These are phyloP conservation scores for Podotricha telesiphe DNA, from an alignment of 2,888 invertebrate species.

Conservation along the genomic window DNA sequence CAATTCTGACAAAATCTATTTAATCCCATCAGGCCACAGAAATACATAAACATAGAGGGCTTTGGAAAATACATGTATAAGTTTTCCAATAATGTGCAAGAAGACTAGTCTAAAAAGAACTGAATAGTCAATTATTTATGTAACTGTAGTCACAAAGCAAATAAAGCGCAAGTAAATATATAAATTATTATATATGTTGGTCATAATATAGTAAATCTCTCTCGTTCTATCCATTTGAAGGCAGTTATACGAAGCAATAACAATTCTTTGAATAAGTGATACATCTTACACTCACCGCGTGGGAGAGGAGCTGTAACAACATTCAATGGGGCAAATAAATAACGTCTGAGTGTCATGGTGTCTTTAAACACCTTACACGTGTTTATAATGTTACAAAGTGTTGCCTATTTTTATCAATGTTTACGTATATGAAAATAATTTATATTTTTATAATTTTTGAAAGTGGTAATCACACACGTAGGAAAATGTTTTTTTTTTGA, in stretches of 20 bases:
- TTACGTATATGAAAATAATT: too few species aligned
- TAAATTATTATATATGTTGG: background rate
- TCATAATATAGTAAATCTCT: background rate
- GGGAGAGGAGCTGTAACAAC: background rate
- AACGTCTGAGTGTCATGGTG: background rate
- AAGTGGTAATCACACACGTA: too few species aligned
- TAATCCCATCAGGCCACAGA: too few species aligned
- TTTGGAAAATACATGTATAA: too few species aligned
- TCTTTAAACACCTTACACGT: background rate
- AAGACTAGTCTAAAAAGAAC: too few species aligned
- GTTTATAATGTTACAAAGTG: background rate
- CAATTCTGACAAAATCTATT: too few species aligned
- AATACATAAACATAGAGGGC: too few species aligned
- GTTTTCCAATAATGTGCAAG: too few species aligned
- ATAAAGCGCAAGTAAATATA: background rate
- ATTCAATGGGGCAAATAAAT: constrained; percentile 9
- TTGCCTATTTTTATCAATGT: too few species aligned
- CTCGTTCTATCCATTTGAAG: background rate
- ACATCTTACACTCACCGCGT: background rate
- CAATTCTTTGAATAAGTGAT: background rate
- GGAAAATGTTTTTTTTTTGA: too few species aligned
- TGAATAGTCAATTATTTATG: too few species aligned
- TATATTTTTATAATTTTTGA: too few species aligned
- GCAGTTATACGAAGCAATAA: constrained; percentile 18
- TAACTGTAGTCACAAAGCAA: background rate